These are phyloP conservation scores for Pimpla rufipes DNA, from an alignment of 2,888 invertebrate species.

Conservation along the genomic window DNA sequence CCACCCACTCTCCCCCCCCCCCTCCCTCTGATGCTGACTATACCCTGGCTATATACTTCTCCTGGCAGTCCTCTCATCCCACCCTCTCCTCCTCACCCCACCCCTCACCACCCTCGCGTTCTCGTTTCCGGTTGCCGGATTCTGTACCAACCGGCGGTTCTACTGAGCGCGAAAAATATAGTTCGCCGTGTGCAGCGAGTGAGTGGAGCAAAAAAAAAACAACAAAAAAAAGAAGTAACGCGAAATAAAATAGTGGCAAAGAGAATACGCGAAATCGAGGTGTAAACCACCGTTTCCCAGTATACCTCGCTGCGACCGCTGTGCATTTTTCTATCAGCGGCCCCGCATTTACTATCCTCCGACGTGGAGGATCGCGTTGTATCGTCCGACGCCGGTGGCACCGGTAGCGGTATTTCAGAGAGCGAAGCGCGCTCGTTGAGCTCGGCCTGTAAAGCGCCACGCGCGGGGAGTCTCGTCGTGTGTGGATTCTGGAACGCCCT, in stretches of 20 bases:
- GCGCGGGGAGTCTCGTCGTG: slow-evolving; percentile 16
- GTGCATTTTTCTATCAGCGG: slow-evolving; percentile 42
- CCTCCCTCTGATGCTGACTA: background rate
- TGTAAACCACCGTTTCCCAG: slow-evolving; percentile 40
- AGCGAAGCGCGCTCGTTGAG: slow-evolving; percentile 37
- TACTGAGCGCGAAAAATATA: slow-evolving; percentile 60
- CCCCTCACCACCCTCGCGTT: slow-evolving; percentile 9
- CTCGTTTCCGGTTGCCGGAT: slow-evolving; percentile 55
- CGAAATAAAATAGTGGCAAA: slow-evolving; percentile 6
- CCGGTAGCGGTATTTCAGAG: slow-evolving; percentile 31
- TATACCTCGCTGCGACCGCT: background rate
- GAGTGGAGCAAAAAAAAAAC: background rate
- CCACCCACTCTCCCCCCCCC: background rate
- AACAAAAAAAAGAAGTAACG: too few species aligned
- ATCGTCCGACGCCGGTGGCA: background rate
- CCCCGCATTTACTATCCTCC: slow-evolving; percentile 39
- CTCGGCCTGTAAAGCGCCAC: slow-evolving; percentile 41
- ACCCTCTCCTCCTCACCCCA: background rate
- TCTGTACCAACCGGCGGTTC: slow-evolving; percentile 52
- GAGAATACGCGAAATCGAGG: slow-evolving; percentile 39
- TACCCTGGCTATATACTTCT: slow-evolving; percentile 42
- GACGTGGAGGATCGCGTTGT: background rate
- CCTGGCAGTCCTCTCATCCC: slow-evolving; percentile 33
- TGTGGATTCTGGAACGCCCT: slow-evolving; percentile 26
- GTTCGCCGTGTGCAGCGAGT: slow-evolving; percentile 9